phyloP scores from a whole-genome alignment of 1,140 invertebrate species.

The Sitobion miscanthi region DNA sequence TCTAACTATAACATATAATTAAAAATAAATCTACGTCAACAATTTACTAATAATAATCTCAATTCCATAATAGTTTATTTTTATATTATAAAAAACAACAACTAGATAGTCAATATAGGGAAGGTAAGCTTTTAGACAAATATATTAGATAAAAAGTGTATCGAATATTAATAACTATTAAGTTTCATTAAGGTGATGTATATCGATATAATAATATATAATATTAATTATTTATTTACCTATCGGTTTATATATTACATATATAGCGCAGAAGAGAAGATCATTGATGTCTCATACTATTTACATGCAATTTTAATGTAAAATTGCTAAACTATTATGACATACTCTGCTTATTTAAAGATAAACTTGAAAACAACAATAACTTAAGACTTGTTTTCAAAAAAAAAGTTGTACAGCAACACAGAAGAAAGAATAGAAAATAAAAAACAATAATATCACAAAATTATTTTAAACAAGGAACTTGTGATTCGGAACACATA shows the following conservation, averaged over 20 bases:
- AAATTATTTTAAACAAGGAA: background rate
- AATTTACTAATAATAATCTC: background rate
- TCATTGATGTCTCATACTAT: background rate
- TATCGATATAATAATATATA: background rate
- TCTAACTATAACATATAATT: background rate
- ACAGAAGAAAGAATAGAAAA: background rate
- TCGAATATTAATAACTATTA: background rate
- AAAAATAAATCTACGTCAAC: background rate
- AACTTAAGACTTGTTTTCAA: background rate
- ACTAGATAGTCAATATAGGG: background rate
- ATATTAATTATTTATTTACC: background rate
- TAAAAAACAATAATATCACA: background rate
- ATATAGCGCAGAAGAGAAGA: background rate
- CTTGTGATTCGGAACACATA: background rate
- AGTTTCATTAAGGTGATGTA: background rate
- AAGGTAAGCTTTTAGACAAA: background rate
- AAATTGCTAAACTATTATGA: background rate
- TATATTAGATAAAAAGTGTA: background rate
- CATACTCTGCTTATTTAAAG: background rate
- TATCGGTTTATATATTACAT: background rate
- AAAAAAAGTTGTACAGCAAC: background rate
- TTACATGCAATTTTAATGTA: background rate
- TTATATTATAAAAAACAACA: background rate
- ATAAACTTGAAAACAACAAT: background rate
- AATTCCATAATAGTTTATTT: background rate